These are phyloP conservation scores for Chaetura pelagica DNA, from an alignment of 2,113 vertebrate genomes.

Conservation along the genomic window DNA sequence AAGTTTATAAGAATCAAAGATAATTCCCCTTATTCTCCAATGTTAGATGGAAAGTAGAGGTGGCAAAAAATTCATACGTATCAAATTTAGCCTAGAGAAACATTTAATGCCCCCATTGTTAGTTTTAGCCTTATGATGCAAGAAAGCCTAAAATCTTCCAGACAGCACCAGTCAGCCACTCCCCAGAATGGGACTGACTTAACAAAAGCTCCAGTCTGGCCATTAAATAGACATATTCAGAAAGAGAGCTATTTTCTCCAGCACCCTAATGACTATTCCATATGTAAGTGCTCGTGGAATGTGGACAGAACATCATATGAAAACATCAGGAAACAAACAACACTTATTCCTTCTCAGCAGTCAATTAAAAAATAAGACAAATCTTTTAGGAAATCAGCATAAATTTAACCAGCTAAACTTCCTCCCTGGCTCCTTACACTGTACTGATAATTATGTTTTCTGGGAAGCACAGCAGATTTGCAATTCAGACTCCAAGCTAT, in stretches of 20 bases:
- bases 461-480: neutral
- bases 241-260: neutral
- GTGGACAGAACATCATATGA: neutral
- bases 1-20: neutral
- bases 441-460: neutral
- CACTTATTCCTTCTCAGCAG: neutral
- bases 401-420: neutral
- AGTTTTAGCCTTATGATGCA: neutral
- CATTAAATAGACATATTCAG: neutral
- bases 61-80: neutral
- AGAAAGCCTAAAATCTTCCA: neutral
- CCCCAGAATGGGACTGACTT: neutral
- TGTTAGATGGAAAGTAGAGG: neutral
- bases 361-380: neutral
- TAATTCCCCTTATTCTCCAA: neutral
- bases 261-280: neutral
- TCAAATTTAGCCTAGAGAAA: neutral
- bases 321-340: neutral
- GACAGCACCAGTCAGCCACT: neutral
- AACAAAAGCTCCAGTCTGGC: neutral
- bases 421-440: neutral
- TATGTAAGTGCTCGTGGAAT: neutral
- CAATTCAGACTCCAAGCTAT: neutral
- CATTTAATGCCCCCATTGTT: fast-evolving
- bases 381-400: neutral